Conservation (phyloP, 1,140 invertebrate species). For the Oryctes rhinoceros region DNA sequence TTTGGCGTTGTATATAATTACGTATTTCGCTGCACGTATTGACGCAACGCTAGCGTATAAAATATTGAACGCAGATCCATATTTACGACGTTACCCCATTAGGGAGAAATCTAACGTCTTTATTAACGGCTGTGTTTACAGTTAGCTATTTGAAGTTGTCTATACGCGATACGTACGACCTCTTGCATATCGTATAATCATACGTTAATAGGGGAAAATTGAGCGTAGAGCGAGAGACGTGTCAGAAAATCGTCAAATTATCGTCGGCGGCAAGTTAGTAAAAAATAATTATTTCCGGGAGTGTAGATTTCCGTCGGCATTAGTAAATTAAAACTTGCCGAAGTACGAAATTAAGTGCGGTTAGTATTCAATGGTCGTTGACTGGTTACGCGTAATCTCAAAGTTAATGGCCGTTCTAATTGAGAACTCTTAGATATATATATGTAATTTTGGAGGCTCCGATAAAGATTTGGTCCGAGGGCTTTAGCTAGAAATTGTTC, state of each 20-base stretch:
- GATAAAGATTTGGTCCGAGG: background rate
- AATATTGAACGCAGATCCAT: background rate
- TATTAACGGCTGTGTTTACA: background rate
- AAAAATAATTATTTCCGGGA: background rate
- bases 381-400: background rate
- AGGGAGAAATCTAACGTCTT: conserved; percentile 4
- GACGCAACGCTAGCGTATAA: background rate
- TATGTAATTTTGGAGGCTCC: background rate
- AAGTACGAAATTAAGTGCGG: conserved; percentile 20
- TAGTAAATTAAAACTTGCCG: conserved; percentile 25
- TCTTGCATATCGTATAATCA: background rate
- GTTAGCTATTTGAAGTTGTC: background rate
- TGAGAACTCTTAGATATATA: conserved; percentile 21
- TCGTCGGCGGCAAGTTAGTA: background rate
- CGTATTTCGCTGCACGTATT: background rate
- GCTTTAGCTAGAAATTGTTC: background rate
- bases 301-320: background rate
- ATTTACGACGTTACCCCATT: background rate
- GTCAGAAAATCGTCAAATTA: conserved; percentile 5
- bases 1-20: background rate
- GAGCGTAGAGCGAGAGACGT: background rate
- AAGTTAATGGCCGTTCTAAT: conserved; percentile 24
- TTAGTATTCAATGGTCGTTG: conserved; percentile 14
- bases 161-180: background rate
- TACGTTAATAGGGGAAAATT: background rate